Base-by-base conservation (phyloP, 2,797 vertebrate species). In the Periparus ater region DNA sequence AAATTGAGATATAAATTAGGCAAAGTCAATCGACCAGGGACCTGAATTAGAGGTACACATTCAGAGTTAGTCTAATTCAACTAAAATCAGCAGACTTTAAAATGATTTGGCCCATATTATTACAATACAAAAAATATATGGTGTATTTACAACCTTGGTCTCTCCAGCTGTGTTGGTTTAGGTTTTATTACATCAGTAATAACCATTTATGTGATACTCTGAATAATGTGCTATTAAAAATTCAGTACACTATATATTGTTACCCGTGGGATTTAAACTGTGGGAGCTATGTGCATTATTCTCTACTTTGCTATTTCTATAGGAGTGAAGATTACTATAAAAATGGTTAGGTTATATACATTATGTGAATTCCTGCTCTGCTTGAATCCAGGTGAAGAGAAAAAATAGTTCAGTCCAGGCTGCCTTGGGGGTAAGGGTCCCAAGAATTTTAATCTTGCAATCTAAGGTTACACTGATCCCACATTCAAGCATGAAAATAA, bases 151-250 rank as follows among this genome's bases (percentile, higher is more conserved):
- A 95, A 76, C 53, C 65, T 85, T 80, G 54, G 74, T 95, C 77
- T 93, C 85, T 93, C 91, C 95, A 95, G 91, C 91, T 97, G 95
- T 85, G 88, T 85, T 96, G 77, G 83, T 93, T 95, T 95, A 96
- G 81, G 57, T 85, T 95, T 96, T 95, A 96, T 93, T 96, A 91
- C 93, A 96, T 75, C 57, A 94, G 74, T 85, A 96, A 96, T 94
- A 94, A 95, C 88, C 93, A 95, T 96, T 96, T 95, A 95, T 94
- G 94, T 82, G 88, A 91, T 95, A 89, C 74, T 93, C 77, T 85
- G 77, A 96, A 96, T 96, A 95, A 95, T 36, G 67, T 76, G 68
- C 94, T 94, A 88, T 96, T 94, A 95, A 96, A 94, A 95, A 94
- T 91, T 91, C 80, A 88, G 88, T 82, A 68, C 82, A 53, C 73